Evolutionary conservation across 2,888 invertebrate genomes (phyloP).

Genomic region (Erynnis tages): DNA sequence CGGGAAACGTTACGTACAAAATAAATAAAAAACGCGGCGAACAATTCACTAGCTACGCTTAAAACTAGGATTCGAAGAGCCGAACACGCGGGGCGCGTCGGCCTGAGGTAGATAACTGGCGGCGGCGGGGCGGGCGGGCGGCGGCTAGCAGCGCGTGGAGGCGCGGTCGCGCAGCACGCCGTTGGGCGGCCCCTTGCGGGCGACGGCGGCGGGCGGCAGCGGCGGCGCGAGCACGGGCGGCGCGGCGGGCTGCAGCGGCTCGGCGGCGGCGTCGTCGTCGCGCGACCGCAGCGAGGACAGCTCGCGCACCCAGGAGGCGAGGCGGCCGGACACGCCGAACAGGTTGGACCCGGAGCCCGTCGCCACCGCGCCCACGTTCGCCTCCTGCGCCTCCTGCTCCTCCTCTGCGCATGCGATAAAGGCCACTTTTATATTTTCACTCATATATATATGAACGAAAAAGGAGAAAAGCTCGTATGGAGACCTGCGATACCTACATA

Average conservation of each 20-base stretch:
- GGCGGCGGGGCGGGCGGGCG: slow-evolving; percentile 16
- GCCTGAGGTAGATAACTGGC: slow-evolving; percentile 57
- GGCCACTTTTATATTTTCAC: no score
- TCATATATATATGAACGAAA: no score
- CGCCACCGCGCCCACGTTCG: slow-evolving; percentile 74
- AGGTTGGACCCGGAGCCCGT: slow-evolving; percentile 73
- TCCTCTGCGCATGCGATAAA: slow-evolving; percentile 49
- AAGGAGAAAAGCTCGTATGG: no score
- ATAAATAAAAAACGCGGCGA: slow-evolving; percentile 56
- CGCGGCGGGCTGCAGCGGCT: slow-evolving; percentile 48
- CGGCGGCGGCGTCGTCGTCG: slow-evolving; percentile 61
- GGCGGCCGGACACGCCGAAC: slow-evolving; percentile 76
- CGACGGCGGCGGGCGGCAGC: slow-evolving; percentile 28
- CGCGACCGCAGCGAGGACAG: slow-evolving; percentile 71
- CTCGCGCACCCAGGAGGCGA: slow-evolving; percentile 77
- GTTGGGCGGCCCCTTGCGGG: slow-evolving; percentile 46
- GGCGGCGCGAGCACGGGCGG: slow-evolving; percentile 30
- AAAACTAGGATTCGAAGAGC: slow-evolving; percentile 73
- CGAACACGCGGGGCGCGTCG: slow-evolving; percentile 43
- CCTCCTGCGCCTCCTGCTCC: slow-evolving; percentile 64
- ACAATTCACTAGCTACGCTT: slow-evolving; percentile 67
- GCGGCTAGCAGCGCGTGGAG: slow-evolving; percentile 39
- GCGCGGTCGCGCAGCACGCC: slow-evolving; percentile 44
- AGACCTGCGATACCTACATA: no score
- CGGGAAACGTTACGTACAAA: slow-evolving; percentile 39